Evolutionary conservation across 2,113 vertebrate species (phyloP).

Genomic region (Pontoporia blainvillei): DNA sequence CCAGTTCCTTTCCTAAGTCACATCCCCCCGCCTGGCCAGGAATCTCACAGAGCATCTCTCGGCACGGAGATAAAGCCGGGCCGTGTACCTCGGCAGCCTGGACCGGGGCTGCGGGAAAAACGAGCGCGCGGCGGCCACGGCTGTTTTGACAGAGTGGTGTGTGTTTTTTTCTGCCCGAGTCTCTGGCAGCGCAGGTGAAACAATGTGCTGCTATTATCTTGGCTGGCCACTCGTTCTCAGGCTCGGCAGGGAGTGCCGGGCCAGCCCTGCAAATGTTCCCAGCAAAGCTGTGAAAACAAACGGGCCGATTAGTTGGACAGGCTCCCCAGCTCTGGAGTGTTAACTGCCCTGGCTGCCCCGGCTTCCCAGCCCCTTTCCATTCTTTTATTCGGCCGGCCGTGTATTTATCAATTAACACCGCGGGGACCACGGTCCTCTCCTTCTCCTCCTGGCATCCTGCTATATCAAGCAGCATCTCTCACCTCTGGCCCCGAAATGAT

Average conservation of each 20-base stretch:
- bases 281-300: constrained; percentile 90
- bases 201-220: constrained; percentile 77
- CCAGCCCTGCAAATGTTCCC: constrained; percentile 74
- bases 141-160: constrained; percentile 75
- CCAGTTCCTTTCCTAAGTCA: constrained; percentile 52
- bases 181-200: constrained; percentile 77
- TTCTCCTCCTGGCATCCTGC: neutral
- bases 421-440: neutral
- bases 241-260: constrained; percentile 81
- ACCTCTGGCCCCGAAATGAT: neutral
- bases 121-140: constrained; percentile 60
- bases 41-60: constrained; percentile 44
- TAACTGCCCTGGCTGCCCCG: constrained; percentile 65
- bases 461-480: neutral
- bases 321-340: constrained; percentile 76
- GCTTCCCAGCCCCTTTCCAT: constrained; percentile 61
- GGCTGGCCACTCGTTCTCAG: constrained; percentile 72
- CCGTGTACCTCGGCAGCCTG: constrained; percentile 48
- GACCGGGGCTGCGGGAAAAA: constrained; percentile 36
- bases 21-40: constrained; percentile 33
- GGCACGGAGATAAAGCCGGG: constrained; percentile 46
- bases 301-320: constrained; percentile 79
- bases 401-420: constrained; percentile 73
- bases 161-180: constrained; percentile 69
- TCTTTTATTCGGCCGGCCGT: constrained; percentile 57